phyloP scores from a whole-genome alignment of 1,140 invertebrate species.

The Calycopis cecrops region DNA sequence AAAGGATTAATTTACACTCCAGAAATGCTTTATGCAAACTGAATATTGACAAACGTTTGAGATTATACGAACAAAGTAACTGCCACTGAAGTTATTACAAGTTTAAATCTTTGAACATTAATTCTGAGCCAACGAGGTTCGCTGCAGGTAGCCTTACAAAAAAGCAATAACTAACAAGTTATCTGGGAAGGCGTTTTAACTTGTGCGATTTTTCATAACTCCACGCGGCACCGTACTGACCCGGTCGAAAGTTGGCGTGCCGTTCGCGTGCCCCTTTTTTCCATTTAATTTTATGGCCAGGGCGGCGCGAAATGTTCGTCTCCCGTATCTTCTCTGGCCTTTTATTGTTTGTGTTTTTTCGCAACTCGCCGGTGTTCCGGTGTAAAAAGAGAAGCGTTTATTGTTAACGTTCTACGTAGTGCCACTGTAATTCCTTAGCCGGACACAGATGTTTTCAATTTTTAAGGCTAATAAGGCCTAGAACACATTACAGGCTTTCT shows the following conservation, averaged over 20 bases:
- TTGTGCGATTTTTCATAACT: slow-evolving; percentile 53
- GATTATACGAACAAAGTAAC: slow-evolving; percentile 16
- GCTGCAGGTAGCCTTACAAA: slow-evolving; percentile 32
- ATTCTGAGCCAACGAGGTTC: slow-evolving; percentile 33
- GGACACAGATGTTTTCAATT: slow-evolving; percentile 30
- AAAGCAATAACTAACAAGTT: slow-evolving; percentile 46
- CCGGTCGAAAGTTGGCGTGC: slow-evolving; percentile 29
- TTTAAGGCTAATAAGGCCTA: not conserved
- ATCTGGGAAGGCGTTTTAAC: slow-evolving; percentile 43
- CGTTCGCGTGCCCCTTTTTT: slow-evolving; percentile 29
- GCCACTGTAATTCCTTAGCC: slow-evolving; percentile 32
- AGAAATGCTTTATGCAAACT: not conserved
- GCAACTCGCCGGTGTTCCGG: slow-evolving; percentile 32
- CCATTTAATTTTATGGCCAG: slow-evolving; percentile 39
- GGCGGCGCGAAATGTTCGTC: slow-evolving; percentile 33
- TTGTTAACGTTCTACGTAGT: slow-evolving; percentile 34
- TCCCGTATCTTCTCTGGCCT: slow-evolving; percentile 28
- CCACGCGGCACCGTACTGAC: slow-evolving; percentile 32
- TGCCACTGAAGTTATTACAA: slow-evolving; percentile 23
- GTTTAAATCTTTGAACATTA: slow-evolving; percentile 34
- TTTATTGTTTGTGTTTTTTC: slow-evolving; percentile 42
- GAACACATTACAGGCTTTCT: too few relatives aligned
- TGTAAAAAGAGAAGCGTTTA: slow-evolving; percentile 29
- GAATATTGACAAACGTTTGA: slow-evolving; percentile 16
- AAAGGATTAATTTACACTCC: too few relatives aligned